phyloP scores from a whole-genome alignment of 2,888 invertebrate species.

The Drosophila merina region DNA sequence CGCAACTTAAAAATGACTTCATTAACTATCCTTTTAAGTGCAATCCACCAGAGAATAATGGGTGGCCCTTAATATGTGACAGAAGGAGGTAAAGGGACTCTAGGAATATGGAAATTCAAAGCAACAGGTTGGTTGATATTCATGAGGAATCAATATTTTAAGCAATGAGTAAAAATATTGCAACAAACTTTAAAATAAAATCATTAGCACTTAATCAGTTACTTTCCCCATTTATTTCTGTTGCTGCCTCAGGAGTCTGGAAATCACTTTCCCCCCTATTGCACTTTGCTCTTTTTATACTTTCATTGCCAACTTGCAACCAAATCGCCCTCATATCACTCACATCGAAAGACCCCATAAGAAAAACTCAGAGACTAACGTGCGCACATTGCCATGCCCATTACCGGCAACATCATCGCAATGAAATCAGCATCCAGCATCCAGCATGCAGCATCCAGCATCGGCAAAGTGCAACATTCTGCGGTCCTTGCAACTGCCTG shows the following conservation, averaged over 20 bases:
- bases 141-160: not conserved
- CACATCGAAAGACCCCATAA: constrained; percentile 29
- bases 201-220: not conserved
- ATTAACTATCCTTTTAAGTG: constrained; percentile 61
- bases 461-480: constrained; percentile 48
- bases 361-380: constrained; percentile 63
- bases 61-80: not conserved
- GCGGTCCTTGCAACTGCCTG: not conserved
- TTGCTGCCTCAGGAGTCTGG: not conserved
- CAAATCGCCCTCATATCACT: constrained; percentile 41
- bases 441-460: constrained; percentile 13
- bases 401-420: constrained; percentile 71
- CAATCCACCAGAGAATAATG: constrained; percentile 5
- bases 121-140: constrained; percentile 12
- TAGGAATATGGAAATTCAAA: constrained; percentile 18
- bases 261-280: not conserved
- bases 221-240: not conserved
- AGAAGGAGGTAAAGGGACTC: constrained; percentile 17
- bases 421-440: constrained; percentile 30
- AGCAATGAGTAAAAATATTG: not conserved
- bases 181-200: not conserved
- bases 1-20: constrained; percentile 66
- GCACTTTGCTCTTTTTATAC: not conserved
- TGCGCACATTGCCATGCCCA: constrained; percentile 74
- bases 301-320: constrained; percentile 8